Evolutionary conservation across 2,113 vertebrate genomes (phyloP).

Genomic region (Ameiurus melas): DNA sequence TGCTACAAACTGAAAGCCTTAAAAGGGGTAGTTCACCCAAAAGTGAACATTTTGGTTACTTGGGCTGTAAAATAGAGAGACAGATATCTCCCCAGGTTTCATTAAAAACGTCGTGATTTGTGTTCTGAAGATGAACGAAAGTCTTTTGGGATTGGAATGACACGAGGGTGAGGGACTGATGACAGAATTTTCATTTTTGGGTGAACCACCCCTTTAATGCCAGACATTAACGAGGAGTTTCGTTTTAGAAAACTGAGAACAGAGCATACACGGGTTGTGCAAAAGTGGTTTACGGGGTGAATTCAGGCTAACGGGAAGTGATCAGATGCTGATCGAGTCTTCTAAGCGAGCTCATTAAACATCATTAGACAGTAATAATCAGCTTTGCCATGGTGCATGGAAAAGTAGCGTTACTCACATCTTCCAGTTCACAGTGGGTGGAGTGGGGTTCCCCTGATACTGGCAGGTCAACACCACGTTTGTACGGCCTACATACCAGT

Average conservation of each 20-base stretch:
- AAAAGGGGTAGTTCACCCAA: too few species aligned
- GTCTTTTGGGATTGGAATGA: too few species aligned
- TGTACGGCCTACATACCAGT: conserved; percentile 83
- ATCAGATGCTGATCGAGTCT: not conserved
- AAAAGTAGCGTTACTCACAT: conserved; percentile 21
- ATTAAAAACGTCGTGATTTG: too few species aligned
- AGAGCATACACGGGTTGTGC: not conserved
- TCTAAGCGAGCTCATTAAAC: not conserved
- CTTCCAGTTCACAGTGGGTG: conserved; percentile 66
- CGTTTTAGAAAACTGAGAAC: not conserved
- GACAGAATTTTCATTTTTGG: too few species aligned
- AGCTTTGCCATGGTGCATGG: not conserved
- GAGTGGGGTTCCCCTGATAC: conserved; percentile 75
- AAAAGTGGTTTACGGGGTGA: not conserved
- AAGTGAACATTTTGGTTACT: too few species aligned
- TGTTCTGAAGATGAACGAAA: too few species aligned
- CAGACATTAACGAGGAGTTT: not conserved
- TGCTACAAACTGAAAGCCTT: too few species aligned
- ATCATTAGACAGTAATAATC: not conserved
- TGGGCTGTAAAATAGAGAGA: too few species aligned
- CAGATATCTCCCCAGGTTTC: too few species aligned
- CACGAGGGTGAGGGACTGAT: too few species aligned
- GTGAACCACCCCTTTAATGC: too few species aligned
- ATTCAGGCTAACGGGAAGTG: not conserved
- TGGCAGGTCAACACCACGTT: conserved; percentile 77